phyloP scores from a whole-genome alignment of 2,888 invertebrate genomes.

The Melieria picta region DNA sequence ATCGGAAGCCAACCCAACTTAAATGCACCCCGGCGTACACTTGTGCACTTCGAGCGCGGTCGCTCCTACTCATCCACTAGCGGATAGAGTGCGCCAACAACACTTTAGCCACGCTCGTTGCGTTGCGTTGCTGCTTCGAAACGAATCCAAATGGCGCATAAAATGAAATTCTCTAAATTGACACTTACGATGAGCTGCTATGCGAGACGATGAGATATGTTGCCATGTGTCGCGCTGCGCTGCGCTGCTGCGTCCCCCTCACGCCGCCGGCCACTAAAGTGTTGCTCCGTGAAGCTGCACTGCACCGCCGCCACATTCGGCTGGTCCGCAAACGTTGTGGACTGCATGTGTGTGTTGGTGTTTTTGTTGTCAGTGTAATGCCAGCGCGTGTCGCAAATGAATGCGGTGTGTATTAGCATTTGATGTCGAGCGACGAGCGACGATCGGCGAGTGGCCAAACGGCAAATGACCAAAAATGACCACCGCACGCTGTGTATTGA shows the following conservation, averaged over 20 bases:
- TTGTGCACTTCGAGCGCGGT: neutral
- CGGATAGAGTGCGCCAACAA: too few relatives aligned
- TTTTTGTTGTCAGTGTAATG: neutral
- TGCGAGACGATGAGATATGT: slow-evolving; percentile 24
- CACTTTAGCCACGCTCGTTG: too few relatives aligned
- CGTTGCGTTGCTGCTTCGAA: slow-evolving; percentile 15
- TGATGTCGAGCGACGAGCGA: neutral
- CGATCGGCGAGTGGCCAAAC: slow-evolving; percentile 3
- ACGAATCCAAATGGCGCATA: slow-evolving; percentile 51
- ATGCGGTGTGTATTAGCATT: neutral
- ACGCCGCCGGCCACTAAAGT: too few relatives aligned
- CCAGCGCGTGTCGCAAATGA: neutral
- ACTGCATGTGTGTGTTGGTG: neutral
- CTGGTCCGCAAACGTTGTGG: neutral
- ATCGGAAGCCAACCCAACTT: neutral
- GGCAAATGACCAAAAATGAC: slow-evolving; percentile 29
- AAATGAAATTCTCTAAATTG: slow-evolving; percentile 60
- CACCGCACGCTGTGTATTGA: slow-evolving; percentile 17
- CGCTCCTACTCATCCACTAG: neutral
- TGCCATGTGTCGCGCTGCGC: too few relatives aligned
- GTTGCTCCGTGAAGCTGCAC: too few relatives aligned
- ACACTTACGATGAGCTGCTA: slow-evolving; percentile 52
- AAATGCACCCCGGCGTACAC: slow-evolving; percentile 9
- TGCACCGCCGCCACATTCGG: slow-evolving; percentile 33
- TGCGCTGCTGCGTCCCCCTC: too few relatives aligned